Base-by-base conservation (phyloP, 1,140 invertebrate species). In the Euura saliciscinereae region DNA sequence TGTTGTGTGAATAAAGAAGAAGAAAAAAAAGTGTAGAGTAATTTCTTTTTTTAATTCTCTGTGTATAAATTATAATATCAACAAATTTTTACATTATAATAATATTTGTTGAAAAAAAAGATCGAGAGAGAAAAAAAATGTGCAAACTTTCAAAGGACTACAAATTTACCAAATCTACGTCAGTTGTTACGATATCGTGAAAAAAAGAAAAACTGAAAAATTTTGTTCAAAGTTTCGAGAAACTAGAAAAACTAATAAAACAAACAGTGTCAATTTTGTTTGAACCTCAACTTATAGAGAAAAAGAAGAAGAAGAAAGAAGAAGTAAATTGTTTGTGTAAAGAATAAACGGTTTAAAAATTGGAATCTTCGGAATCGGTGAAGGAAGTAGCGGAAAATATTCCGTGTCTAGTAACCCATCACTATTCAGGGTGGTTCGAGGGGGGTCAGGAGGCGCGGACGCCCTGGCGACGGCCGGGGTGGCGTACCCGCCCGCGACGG, bases 381-480 rank as follows among this genome's bases (percentile, higher is more conserved):
- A 28, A 28, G 28, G 28, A 28, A 28, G 28, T 28, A 28, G 43
- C 11, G 44, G 45, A 68, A 65, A 72, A 70, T 72, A 73, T 70
- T 72, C 71, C 70, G 70, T 71, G 65, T 69, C 45, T 69, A 59
- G 71, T 66, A 72, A 68, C 44, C n/a, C 68, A 45, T 8, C n/a
- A 8, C 45, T 46, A 45, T 79, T 76, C 85, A 86, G 85, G 84
- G 85, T 86, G 85, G 84, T 85, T 86, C 84, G 84, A 78, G 84
- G 84, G 78, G 84, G 84, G 81, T 82, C 84, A 71, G 83, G 80
- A 82, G 84, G 82, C 79, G 83, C 82, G 84, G 84, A 85, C 84
- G 84, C 84, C 85, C 85, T 86, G 84, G 85, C 84, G 84, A 85
- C 85, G 83, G 84, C 84, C 85, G 85, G 85, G 84, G 85, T 85